Conservation (phyloP, 2,888 invertebrate genomes). For the Portevinia maculata region DNA sequence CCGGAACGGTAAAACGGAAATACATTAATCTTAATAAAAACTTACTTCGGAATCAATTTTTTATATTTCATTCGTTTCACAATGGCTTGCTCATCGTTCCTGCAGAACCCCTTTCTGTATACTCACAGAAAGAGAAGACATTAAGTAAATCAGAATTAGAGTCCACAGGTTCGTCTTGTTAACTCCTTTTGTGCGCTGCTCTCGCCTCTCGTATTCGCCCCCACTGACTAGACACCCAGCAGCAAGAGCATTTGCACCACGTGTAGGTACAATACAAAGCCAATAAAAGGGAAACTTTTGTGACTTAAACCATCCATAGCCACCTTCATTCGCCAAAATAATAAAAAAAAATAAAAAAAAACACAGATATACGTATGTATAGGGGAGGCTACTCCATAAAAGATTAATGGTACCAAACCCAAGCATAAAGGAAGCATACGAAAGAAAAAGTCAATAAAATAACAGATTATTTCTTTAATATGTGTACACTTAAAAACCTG, state of each 20-base stretch:
- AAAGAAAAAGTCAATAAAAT: conserved; percentile 68
- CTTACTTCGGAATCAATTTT: conserved; percentile 73
- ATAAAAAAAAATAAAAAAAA: no score
- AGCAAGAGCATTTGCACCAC: neutral
- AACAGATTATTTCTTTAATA: conserved; percentile 71
- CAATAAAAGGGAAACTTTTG: conserved; percentile 44
- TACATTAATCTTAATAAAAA: conserved; percentile 75
- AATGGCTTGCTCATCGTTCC: conserved; percentile 35
- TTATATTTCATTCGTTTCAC: conserved; percentile 60
- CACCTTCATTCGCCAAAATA: conserved; percentile 4
- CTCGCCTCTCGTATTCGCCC: no score
- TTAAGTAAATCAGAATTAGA: conserved; percentile 73
- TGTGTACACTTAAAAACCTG: conserved; percentile 43
- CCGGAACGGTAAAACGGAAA: conserved; percentile 58
- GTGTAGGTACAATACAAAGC: neutral
- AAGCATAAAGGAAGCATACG: neutral
- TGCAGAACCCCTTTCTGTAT: neutral
- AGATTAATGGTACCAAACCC: conserved; percentile 48
- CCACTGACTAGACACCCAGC: neutral
- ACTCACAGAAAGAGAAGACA: conserved; percentile 45
- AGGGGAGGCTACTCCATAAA: conserved; percentile 28
- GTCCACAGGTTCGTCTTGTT: conserved; percentile 46
- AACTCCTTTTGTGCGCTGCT: conserved; percentile 34
- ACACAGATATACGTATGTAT: neutral
- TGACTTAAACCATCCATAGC: conserved; percentile 19